Percentiles rank a stretch among this genome's conserved stretches.
Evolutionary conservation across 2,113 vertebrate genomes (phyloP).

Genomic region (Smithornis capensis): DNA sequence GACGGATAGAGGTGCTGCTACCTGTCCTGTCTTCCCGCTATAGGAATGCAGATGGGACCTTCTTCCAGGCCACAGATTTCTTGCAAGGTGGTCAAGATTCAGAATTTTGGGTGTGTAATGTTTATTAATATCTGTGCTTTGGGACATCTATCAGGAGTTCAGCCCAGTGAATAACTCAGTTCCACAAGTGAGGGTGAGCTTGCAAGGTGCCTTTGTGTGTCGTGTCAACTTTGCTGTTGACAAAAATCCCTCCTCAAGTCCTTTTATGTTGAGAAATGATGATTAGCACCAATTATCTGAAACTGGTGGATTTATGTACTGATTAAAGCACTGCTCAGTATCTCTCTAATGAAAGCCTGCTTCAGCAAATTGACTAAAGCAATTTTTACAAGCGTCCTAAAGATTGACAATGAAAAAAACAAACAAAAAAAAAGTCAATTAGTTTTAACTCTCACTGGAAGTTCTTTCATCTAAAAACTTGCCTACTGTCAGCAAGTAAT

Average conservation of each 20-base stretch:
- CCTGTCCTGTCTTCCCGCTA: neutral
- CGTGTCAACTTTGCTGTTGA: neutral
- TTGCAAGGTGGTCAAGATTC: neutral
- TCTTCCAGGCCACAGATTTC: neutral
- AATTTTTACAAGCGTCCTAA: neutral
- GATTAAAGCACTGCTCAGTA: constrained; percentile 21
- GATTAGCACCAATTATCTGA: constrained; percentile 55
- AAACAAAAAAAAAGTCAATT: neutral
- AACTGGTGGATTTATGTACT: constrained; percentile 31
- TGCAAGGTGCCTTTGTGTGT: accelerated
- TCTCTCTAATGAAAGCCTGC: constrained; percentile 19
- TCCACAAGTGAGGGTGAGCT: accelerated
- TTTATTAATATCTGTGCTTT: neutral
- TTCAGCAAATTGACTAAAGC: constrained; percentile 44
- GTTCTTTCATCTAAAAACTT: neutral
- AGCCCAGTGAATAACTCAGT: neutral
- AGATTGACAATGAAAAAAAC: neutral
- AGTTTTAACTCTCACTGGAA: neutral
- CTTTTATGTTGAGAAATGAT: constrained; percentile 30
- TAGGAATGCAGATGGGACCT: neutral
- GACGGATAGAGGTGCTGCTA: neutral
- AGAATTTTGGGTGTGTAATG: neutral
- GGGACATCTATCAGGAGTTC: neutral
- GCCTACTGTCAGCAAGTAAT: neutral
- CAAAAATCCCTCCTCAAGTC: neutral